A percentile compares a stretch with the other conserved stretches of the same genome.
Conservation (phyloP, 2,797 vertebrate genomes). For the Onychomys arenicola region DNA sequence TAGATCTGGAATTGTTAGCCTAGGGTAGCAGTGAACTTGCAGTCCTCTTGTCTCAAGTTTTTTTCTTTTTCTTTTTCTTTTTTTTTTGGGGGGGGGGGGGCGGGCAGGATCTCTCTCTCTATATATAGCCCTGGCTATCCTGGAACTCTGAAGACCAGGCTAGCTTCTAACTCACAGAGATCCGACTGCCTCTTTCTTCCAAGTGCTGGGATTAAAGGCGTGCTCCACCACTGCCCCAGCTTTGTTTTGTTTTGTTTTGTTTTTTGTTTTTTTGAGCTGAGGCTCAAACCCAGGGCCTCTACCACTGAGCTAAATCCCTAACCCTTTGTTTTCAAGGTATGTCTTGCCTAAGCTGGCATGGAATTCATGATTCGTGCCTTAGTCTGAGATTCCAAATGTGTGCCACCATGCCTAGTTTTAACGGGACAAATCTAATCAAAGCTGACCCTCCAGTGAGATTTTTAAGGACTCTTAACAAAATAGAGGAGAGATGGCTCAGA, state of each 20-base stretch:
- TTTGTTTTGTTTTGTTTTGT: too few species aligned
- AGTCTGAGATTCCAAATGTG: background rate
- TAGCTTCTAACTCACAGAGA: background rate
- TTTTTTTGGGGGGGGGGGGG: too few species aligned
- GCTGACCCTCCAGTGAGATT: slow-evolving; percentile 32
- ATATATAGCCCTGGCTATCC: background rate
- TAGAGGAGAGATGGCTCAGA: background rate
- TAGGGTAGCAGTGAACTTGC: too few species aligned
- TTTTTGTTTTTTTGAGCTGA: too few species aligned
- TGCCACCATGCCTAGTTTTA: background rate
- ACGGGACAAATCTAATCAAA: background rate
- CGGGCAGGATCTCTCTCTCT: background rate
- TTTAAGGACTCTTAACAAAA: background rate
- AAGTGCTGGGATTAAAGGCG: background rate
- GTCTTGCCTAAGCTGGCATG: background rate
- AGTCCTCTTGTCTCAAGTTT: too few species aligned
- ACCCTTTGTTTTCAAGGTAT: background rate
- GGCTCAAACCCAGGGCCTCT: too few species aligned
- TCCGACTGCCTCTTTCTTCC: background rate
- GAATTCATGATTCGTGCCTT: background rate
- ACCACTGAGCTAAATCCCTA: too few species aligned
- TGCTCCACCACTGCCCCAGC: background rate
- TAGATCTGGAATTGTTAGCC: too few species aligned
- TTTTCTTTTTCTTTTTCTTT: background rate
- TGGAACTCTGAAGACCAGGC: background rate